Evolutionary conservation across 2,797 vertebrate genomes (phyloP).

Genomic region (Craterocephalus amniculus): DNA sequence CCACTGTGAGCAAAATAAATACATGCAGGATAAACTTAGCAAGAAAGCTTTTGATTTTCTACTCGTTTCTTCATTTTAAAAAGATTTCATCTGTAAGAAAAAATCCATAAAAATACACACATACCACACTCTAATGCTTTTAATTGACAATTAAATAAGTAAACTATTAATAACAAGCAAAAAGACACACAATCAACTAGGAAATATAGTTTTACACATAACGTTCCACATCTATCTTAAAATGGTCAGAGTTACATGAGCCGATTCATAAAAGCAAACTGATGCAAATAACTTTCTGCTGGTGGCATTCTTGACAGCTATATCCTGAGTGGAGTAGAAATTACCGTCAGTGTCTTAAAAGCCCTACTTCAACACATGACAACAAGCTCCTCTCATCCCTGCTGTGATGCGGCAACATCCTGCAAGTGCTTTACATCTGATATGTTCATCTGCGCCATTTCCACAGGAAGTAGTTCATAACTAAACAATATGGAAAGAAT

Average conservation of each 20-base stretch:
- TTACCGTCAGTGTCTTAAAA: constrained; percentile 54
- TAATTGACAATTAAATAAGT: neutral
- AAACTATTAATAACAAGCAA: neutral
- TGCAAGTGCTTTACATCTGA: constrained; percentile 52
- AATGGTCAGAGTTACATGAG: constrained; percentile 32
- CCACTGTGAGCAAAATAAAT: constrained; percentile 4
- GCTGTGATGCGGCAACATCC: constrained; percentile 63
- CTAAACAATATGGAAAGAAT: constrained; percentile 35
- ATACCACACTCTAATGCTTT: neutral
- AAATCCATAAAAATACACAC: neutral
- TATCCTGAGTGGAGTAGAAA: constrained; percentile 53
- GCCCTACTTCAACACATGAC: constrained; percentile 60
- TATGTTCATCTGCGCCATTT: constrained; percentile 50
- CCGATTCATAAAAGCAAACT: constrained; percentile 24
- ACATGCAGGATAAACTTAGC: constrained; percentile 12
- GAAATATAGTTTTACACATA: neutral
- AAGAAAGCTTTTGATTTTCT: neutral
- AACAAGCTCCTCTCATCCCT: constrained; percentile 63
- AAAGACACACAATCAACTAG: neutral
- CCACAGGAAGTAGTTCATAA: constrained; percentile 19
- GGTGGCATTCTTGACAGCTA: constrained; percentile 59
- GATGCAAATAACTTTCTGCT: constrained; percentile 34
- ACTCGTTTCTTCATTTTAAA: constrained; percentile 4
- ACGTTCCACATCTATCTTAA: constrained; percentile 4
- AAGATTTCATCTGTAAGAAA: neutral